phyloP scores from a whole-genome alignment of 1,140 invertebrate species.

The Platyscapa corneri region DNA sequence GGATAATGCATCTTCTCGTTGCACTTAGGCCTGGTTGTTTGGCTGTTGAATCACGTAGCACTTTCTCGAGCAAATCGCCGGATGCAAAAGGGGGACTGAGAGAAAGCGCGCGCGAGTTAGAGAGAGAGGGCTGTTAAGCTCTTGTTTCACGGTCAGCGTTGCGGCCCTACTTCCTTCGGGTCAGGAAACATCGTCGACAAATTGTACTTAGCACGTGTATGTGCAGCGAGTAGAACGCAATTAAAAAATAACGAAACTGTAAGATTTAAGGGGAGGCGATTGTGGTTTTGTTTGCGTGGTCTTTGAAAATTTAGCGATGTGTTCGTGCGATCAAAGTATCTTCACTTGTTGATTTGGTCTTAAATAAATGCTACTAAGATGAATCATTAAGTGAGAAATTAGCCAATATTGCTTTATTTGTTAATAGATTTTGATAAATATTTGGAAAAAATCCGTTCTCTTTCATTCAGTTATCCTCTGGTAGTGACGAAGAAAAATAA shows the following conservation, averaged over 20 bases:
- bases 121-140: constrained; percentile 31
- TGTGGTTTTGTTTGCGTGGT: neutral
- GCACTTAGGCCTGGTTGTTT: neutral
- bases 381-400: too few species aligned
- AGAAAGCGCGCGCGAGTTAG: neutral
- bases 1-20: constrained; percentile 40
- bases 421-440: too few species aligned
- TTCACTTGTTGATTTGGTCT: neutral
- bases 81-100: constrained; percentile 6
- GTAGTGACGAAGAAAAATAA: too few species aligned
- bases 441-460: too few species aligned
- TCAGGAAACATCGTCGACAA: constrained; percentile 3
- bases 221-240: neutral
- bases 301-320: neutral
- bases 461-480: too few species aligned
- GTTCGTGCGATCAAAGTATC: neutral
- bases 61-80: constrained; percentile 36
- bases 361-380: neutral
- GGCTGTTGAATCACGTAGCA: constrained; percentile 33
- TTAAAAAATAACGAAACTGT: neutral
- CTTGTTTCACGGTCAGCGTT: constrained; percentile 33
- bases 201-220: constrained; percentile 1
- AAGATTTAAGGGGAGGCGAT: neutral
- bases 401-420: too few species aligned
- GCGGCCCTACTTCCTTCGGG: neutral